Base-by-base conservation (phyloP, 2,888 invertebrate species). In the Yponomeuta malinellus region DNA sequence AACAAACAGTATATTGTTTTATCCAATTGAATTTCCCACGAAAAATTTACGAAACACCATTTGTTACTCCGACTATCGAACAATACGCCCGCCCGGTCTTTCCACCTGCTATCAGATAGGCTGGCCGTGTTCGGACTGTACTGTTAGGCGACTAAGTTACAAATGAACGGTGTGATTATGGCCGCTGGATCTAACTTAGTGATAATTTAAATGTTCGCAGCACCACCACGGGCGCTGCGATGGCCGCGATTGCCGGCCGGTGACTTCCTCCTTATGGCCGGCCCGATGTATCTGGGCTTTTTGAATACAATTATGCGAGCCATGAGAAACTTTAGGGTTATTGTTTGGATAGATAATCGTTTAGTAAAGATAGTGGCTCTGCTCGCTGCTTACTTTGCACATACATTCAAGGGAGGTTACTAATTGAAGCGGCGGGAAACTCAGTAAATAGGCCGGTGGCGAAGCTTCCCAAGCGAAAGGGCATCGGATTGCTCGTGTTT, bases 1-100 rank as follows among this genome's bases (percentile, higher is more conserved):
- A 23, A 23, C 23, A 23, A 23, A 23, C 23, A 23, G 23, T 23
- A 23, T 23, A 4, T 15, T 59, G 15, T 59, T 15, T 8, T 8
- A 43, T 59, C 52, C 52, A 15, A 59, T 59, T 15, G 12, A 59
- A 59, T 59, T 59, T 59, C 52, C 52, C 52, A 59, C 52, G 52
- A 59, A 59, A 87, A 83, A 87, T 90, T 90, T 91, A 91, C 89
- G 89, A 91, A 88, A 79, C 89, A 90, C 90, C 89, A 90, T 59
- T 90, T 90, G 90, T 91, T 91, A 90, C 90, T 90, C 89, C 86
- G 83, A 89, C 87, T 89, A 90, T 87, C 89, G 89, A 90, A 91
- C 90, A 91, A 90, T 92, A 91, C 89, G 89, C 88, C 82, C 63
- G 82, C 48, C 85, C 86, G 87, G 83, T 82, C 83, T 59, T 86